Evolutionary conservation across 2,113 vertebrate species (phyloP).

Genomic region (Muntiacus reevesi): DNA sequence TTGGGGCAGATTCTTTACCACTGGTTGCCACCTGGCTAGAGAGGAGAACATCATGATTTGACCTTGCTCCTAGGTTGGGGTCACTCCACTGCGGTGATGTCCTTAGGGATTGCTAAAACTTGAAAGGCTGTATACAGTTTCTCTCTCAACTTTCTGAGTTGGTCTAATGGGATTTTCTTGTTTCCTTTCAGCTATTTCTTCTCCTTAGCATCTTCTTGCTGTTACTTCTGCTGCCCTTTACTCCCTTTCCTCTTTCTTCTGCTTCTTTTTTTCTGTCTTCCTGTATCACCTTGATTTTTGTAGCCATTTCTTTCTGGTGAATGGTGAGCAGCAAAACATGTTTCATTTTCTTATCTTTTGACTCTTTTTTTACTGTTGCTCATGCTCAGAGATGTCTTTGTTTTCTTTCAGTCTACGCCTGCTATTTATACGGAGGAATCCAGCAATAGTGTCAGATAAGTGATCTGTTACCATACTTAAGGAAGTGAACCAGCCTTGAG

Average conservation of each 20-base stretch:
- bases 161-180: background rate
- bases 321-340: background rate
- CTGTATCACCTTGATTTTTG: background rate
- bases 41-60: background rate
- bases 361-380: background rate
- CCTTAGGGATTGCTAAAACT: background rate
- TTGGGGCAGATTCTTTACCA: background rate
- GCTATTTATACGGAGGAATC: background rate
- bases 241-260: background rate
- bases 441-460: background rate
- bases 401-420: background rate
- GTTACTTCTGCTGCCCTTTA: background rate
- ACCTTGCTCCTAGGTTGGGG: background rate
- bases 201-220: background rate
- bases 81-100: background rate
- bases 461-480: background rate
- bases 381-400: background rate
- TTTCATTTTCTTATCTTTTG: background rate
- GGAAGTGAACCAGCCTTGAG: background rate
- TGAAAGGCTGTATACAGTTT: background rate
- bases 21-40: background rate
- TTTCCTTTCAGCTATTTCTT: background rate
- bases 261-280: background rate
- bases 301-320: conserved; percentile 8
- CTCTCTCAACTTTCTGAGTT: background rate